Percentiles rank a stretch among this genome's conserved stretches.
Conservation (phyloP, 2,797 vertebrate species). For the Chanos chanos region DNA sequence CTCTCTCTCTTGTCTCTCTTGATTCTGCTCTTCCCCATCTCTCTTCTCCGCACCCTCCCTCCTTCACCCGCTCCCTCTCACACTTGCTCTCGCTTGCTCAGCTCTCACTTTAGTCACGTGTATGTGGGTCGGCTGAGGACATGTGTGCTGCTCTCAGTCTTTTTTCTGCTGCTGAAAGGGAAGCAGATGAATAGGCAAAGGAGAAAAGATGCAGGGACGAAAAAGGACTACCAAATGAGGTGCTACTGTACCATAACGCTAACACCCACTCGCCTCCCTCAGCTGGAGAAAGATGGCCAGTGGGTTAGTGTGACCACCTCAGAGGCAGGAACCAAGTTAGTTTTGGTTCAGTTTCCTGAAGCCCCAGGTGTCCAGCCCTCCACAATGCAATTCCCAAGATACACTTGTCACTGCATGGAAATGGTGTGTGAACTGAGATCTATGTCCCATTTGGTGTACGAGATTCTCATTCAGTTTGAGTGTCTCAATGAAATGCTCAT, state of each 20-base stretch:
- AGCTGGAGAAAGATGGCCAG: no score
- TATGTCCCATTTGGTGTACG: no score
- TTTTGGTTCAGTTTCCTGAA: no score
- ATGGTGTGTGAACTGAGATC: no score
- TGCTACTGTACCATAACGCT: not conserved
- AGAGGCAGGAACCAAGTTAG: no score
- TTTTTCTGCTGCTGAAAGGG: conserved; percentile 7
- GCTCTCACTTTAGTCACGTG: conserved; percentile 27
- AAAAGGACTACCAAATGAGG: not conserved
- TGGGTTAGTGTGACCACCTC: no score
- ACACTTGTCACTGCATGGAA: no score
- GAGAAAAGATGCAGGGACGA: not conserved
- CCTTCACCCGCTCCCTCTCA: not conserved
- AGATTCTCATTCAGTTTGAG: no score
- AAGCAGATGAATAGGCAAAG: not conserved
- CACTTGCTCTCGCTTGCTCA: not conserved
- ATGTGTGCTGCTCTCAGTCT: not conserved
- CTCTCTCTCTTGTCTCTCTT: not conserved
- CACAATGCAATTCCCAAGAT: no score
- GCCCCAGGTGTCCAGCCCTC: no score
- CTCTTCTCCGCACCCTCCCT: not conserved
- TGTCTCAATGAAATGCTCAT: no score
- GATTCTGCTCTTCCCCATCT: not conserved
- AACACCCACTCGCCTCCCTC: no score
- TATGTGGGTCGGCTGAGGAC: conserved; percentile 30